Conservation (phyloP, 2,888 invertebrate species). For the Philaethria dido region DNA sequence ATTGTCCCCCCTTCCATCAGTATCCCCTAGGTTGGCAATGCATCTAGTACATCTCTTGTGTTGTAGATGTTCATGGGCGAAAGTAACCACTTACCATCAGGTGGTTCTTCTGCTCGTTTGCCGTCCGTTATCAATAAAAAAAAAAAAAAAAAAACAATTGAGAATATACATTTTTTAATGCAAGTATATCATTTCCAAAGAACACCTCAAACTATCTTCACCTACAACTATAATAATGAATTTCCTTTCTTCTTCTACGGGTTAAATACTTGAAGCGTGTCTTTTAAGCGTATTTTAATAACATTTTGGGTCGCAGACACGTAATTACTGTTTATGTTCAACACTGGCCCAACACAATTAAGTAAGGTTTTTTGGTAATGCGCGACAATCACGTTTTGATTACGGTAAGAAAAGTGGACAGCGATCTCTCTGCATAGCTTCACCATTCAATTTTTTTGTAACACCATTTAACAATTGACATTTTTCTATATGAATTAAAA, state of each 20-base stretch:
- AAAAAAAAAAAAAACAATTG: too few relatives aligned
- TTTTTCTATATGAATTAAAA: slow-evolving; percentile 2
- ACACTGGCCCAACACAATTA: slow-evolving; percentile 78
- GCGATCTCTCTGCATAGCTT: slow-evolving; percentile 49
- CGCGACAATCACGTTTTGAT: slow-evolving; percentile 80
- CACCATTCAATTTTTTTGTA: slow-evolving; percentile 23
- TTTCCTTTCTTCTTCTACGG: slow-evolving; percentile 28
- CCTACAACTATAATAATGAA: slow-evolving; percentile 40
- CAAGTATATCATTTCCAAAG: slow-evolving; percentile 37
- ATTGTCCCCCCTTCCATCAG: too few relatives aligned
- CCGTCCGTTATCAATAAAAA: too few relatives aligned
- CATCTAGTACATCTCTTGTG: too few relatives aligned
- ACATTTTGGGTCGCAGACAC: slow-evolving; percentile 70
- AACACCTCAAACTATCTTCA: slow-evolving; percentile 39
- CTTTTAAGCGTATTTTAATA: slow-evolving; percentile 79
- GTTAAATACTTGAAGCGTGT: slow-evolving; percentile 54
- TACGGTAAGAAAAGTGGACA: slow-evolving; percentile 69
- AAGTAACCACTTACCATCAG: too few relatives aligned
- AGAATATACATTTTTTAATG: slow-evolving; percentile 11
- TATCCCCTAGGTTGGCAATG: too few relatives aligned
- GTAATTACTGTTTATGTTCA: slow-evolving; percentile 81
- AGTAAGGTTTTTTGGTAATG: slow-evolving; percentile 74
- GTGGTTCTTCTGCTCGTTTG: too few relatives aligned
- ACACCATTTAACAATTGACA: slow-evolving; percentile 8
- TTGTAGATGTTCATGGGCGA: too few relatives aligned